A percentile compares a stretch with the other conserved stretches of the same genome.
Evolutionary conservation across 2,113 vertebrate genomes (phyloP).

Genomic region (Pseudopodoces humilis): DNA sequence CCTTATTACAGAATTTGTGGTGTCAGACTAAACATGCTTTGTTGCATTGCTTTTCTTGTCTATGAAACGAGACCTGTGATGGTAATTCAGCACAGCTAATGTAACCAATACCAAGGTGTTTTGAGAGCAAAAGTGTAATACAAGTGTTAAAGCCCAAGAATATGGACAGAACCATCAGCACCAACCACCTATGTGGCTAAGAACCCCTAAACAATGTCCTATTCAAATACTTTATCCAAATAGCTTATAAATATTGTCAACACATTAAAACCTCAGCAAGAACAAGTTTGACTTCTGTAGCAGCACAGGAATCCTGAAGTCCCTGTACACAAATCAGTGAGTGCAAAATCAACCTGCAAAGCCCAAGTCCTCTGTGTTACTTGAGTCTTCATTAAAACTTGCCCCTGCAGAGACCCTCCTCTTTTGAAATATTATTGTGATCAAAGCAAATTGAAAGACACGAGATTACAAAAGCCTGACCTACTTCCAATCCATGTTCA

Average conservation of each 20-base stretch:
- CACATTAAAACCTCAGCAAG: background rate
- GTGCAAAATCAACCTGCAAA: background rate
- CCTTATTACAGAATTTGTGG: background rate
- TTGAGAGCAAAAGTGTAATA: background rate
- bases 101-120: background rate
- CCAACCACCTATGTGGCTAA: accelerated
- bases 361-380: background rate
- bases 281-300: background rate
- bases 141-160: background rate
- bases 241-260: background rate
- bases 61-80: background rate
- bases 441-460: background rate
- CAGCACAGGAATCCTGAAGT: background rate
- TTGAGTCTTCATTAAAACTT: background rate
- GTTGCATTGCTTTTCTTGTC: background rate
- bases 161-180: background rate
- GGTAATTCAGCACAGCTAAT: background rate
- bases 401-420: background rate
- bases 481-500: background rate
- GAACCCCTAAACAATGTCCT: background rate
- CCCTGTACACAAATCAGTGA: background rate
- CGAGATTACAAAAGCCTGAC: background rate
- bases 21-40: background rate
- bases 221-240: background rate
- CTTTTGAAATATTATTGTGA: background rate